Percentiles rank a stretch among this genome's conserved stretches.
phyloP scores from a whole-genome alignment of 2,888 invertebrate genomes.

The Brachyopa scutellaris region DNA sequence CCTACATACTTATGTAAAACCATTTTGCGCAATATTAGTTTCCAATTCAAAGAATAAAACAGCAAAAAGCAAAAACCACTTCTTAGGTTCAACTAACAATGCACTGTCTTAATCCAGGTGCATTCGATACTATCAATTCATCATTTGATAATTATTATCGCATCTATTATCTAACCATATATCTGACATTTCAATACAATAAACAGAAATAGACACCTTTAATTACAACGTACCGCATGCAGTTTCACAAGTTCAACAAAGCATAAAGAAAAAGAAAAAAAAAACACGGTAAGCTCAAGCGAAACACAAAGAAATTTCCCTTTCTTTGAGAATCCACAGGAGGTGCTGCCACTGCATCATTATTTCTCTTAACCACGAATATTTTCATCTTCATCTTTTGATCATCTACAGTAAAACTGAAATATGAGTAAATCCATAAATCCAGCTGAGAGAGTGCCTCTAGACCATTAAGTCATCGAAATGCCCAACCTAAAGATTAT shows the following conservation, averaged over 20 bases:
- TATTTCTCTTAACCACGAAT: not conserved
- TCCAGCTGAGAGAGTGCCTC: not conserved
- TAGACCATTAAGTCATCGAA: constrained; percentile 43
- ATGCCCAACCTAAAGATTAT: constrained; percentile 31
- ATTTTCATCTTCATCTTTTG: not conserved
- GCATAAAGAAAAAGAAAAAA: not conserved
- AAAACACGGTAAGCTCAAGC: no score
- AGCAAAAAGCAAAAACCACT: no score
- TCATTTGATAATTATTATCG: not conserved
- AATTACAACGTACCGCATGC: not conserved
- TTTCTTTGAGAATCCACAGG: not conserved
- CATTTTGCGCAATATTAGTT: no score
- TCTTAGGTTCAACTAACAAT: no score
- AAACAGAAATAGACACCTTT: not conserved
- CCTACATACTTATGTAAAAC: no score
- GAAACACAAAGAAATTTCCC: not conserved
- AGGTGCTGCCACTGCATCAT: not conserved
- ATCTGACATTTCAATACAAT: not conserved
- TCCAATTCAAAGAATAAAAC: no score
- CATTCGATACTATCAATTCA: constrained; percentile 1
- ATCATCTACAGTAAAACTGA: not conserved
- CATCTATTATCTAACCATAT: not conserved
- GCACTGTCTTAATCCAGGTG: no score
- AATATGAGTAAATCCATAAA: not conserved
- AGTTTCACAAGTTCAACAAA: not conserved